Evolutionary conservation across 2,797 vertebrate species (phyloP), one percentile per base, ranked within the genome.

Genomic region (Myotis myotis): DNA sequence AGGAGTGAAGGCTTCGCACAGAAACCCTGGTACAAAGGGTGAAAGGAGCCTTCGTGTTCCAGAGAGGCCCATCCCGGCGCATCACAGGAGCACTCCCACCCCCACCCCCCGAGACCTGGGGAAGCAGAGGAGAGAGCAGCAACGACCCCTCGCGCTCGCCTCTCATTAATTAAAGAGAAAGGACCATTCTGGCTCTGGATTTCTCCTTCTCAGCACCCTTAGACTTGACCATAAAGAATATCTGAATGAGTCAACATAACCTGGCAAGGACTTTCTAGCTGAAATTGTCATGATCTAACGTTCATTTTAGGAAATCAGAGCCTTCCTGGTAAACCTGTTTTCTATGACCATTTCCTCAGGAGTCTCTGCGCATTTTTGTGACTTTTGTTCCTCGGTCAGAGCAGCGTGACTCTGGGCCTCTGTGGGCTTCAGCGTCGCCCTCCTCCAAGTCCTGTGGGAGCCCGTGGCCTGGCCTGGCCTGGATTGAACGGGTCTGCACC

Each of bases 371-470:
- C 49, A 22, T 93, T 51, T 93, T 70, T 81, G 12, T 79, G 55
- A 22, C 82, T 33, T 93, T 84, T 72, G 55, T 81, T 96, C 87
- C 53, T 93, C 13, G 4, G 28, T 53, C 51, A 62, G 91, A 89
- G 55, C 44, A 85, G 53, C 60, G n/a, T 84, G 83, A 92, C 38
- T 89, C 80, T 76, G 82, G 89, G 84, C 5, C 88, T 90, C 66
- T 19, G 0, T 20, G 44, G n/a, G 15, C 88, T 80, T 87, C 60
- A 30, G 30, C 51, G 44, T 41, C 23, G 71, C 49, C 30, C 68
- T 64, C 68, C 22, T 91, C 71, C 80, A 6, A 25, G 76, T 81
- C 81, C 28, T 62, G 5, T 62, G 16, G 83, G 71, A 68, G 53
- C 76, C 72, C n/a, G 47, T 44, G 70, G 66, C 91, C 53, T 38